phyloP scores from a whole-genome alignment of 2,888 invertebrate species.

The Sepioteuthis lessoniana region DNA sequence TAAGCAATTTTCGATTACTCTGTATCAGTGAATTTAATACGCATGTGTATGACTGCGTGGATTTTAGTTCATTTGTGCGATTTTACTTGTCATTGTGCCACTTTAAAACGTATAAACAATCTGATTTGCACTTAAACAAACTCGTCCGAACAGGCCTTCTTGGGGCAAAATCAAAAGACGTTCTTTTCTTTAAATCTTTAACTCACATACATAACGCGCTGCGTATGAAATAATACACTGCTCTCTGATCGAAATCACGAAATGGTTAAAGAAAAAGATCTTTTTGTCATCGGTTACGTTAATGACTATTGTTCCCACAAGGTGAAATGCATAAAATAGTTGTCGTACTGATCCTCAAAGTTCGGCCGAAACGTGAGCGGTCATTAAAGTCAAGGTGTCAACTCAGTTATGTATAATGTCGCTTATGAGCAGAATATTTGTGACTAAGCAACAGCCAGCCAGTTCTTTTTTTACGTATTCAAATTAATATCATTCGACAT shows the following conservation, averaged over 20 bases:
- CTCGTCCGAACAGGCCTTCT: neutral
- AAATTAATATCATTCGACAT: no score
- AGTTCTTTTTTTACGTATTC: no score
- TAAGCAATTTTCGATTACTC: no score
- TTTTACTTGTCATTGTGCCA: neutral
- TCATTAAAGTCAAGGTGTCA: neutral
- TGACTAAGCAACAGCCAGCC: neutral
- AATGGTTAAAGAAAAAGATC: neutral
- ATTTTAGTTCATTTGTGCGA: neutral
- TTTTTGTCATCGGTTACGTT: neutral
- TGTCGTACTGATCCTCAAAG: neutral
- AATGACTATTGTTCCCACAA: constrained; percentile 10
- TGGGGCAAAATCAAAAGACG: neutral
- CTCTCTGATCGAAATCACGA: constrained; percentile 33
- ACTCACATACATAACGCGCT: no score
- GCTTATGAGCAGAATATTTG: neutral
- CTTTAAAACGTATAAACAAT: neutral
- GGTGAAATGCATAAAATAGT: neutral
- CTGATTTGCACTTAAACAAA: neutral
- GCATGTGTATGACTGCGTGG: neutral
- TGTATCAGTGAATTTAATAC: neutral
- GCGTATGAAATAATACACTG: constrained; percentile 20
- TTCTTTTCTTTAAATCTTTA: neutral
- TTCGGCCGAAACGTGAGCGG: constrained; percentile 2
- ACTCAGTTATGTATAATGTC: neutral